Evolutionary conservation across 30 jellyfish, hydroid and myxozoan genomes (phyloP).

Genomic region (Chrysaora quinquecirrha): DNA sequence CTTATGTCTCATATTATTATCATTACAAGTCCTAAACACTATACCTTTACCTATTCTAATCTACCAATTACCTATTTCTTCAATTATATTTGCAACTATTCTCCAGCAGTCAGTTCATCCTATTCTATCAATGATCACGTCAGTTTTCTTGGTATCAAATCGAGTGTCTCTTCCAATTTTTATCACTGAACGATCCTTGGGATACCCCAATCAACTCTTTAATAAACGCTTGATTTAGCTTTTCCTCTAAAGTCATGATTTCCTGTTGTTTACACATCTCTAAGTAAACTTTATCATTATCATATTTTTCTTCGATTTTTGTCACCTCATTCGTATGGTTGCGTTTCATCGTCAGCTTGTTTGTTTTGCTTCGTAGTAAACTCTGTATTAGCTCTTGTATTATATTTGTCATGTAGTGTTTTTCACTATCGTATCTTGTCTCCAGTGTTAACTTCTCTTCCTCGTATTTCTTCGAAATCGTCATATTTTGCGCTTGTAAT

Average conservation of each 20-base stretch:
- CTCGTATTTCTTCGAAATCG: slow-evolving; percentile 41
- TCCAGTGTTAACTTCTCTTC: slow-evolving; percentile 37
- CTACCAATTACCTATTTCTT: too few species aligned
- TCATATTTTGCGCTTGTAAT: slow-evolving; percentile 41
- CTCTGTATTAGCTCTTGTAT: slow-evolving; percentile 72
- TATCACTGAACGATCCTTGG: not conserved
- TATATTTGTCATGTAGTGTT: slow-evolving; percentile 62
- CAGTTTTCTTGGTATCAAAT: slow-evolving; percentile 54
- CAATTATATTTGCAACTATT: too few species aligned
- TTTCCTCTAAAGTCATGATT: slow-evolving; percentile 34
- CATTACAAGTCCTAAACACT: too few species aligned
- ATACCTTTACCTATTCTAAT: too few species aligned
- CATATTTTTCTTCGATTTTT: slow-evolving; percentile 57
- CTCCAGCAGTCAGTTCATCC: too few species aligned
- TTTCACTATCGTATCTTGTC: slow-evolving; percentile 59
- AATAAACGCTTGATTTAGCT: slow-evolving; percentile 28
- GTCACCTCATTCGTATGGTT: slow-evolving; percentile 47
- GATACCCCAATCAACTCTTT: not conserved
- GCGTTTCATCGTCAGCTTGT: slow-evolving; percentile 44
- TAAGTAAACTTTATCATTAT: slow-evolving; percentile 37
- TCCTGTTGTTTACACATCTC: slow-evolving; percentile 49
- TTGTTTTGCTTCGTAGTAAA: slow-evolving; percentile 53
- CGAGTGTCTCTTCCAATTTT: slow-evolving; percentile 18
- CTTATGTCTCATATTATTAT: too few species aligned
- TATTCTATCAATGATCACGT: too few species aligned